phyloP scores from a whole-genome alignment of 1,140 invertebrate genomes.

The Tetramorium parvispinum region DNA sequence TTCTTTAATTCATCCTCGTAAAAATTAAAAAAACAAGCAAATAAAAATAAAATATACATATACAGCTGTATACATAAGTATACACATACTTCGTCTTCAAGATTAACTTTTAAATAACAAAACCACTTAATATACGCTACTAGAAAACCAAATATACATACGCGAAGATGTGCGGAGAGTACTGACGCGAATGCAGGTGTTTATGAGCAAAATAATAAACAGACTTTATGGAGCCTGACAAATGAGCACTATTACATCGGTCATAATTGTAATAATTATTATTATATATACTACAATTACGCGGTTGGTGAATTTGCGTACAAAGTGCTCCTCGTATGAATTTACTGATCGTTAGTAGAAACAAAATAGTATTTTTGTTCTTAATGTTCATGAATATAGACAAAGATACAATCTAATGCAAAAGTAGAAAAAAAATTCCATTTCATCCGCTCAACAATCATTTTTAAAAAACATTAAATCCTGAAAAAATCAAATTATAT shows the following conservation, averaged over 20 bases:
- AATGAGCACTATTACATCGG: conserved; percentile 74
- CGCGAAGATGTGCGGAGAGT: conserved; percentile 35
- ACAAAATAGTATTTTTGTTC: conserved; percentile 15
- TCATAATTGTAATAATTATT: conserved; percentile 80
- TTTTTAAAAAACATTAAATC: background rate
- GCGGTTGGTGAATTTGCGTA: conserved; percentile 38
- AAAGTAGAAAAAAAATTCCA: background rate
- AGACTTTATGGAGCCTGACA: conserved; percentile 79
- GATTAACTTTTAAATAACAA: conserved; percentile 25
- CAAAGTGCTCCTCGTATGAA: background rate
- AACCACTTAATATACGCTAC: conserved; percentile 46
- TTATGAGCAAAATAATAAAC: conserved; percentile 79
- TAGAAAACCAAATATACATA: conserved; percentile 53
- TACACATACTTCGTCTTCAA: background rate
- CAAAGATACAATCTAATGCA: background rate
- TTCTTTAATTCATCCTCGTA: background rate
- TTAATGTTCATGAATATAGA: background rate
- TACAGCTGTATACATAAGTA: background rate
- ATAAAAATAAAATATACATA: background rate
- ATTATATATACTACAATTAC: conserved; percentile 75
- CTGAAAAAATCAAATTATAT: background rate
- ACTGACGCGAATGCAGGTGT: conserved; percentile 69
- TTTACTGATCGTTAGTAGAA: background rate
- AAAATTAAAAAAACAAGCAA: conserved; percentile 7
- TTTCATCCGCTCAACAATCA: background rate